A percentile compares a stretch with the other conserved stretches of the same genome.
phyloP scores from a whole-genome alignment of 2,888 invertebrate genomes.

The Synergus umbraculus region DNA sequence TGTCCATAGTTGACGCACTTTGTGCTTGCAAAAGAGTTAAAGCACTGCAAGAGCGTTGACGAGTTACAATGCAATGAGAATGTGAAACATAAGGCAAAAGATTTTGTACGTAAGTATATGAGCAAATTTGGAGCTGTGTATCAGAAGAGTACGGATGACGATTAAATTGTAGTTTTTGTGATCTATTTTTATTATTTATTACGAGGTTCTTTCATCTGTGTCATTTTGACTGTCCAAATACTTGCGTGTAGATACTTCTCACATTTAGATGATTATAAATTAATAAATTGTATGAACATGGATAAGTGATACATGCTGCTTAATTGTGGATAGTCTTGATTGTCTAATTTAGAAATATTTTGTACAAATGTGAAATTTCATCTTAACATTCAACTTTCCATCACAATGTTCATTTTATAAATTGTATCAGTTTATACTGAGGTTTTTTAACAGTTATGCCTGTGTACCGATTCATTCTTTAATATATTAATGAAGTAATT shows the following conservation, averaged over 20 bases:
- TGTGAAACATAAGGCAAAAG: constrained; percentile 95
- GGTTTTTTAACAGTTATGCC: constrained; percentile 1
- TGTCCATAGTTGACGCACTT: constrained; percentile 92
- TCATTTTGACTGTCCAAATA: constrained; percentile 14
- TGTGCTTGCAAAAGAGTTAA: constrained; percentile 96
- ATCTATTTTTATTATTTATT: constrained; percentile 55
- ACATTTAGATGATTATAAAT: constrained; percentile 52
- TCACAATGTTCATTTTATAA: constrained; percentile 4
- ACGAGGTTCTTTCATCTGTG: constrained; percentile 42
- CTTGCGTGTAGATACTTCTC: constrained; percentile 40
- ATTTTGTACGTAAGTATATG: constrained; percentile 98
- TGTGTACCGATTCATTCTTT: background rate
- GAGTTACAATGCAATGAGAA: constrained; percentile 93
- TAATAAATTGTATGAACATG: constrained; percentile 44
- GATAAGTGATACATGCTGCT: constrained; percentile 27
- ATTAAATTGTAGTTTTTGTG: constrained; percentile 63
- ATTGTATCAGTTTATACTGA: constrained; percentile 23
- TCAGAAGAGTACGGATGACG: constrained; percentile 84
- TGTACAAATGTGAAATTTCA: constrained; percentile 27
- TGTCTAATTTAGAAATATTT: constrained; percentile 23
- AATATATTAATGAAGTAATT: constrained; percentile 16
- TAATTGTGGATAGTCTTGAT: constrained; percentile 33
- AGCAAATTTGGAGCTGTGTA: constrained; percentile 92
- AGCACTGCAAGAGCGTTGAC: constrained; percentile 91
- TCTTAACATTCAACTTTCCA: background rate